Percentiles rank a stretch among this genome's conserved stretches.
These are phyloP conservation scores for Rhyacophila brunnea DNA, from an alignment of 1,140 invertebrate species.

Conservation along the genomic window DNA sequence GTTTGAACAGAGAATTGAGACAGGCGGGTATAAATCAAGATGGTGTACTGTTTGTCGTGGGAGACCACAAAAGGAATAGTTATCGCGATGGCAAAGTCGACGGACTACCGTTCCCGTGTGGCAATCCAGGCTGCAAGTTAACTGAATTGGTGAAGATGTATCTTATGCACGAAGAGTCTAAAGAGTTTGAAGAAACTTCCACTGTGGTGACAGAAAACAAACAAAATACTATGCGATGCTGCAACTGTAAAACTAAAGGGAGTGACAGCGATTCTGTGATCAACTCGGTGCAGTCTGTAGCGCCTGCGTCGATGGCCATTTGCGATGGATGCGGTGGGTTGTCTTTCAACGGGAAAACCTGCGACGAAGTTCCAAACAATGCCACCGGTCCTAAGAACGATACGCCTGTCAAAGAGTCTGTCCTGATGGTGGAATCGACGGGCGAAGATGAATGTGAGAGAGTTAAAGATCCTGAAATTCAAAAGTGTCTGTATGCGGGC, in stretches of 20 bases:
- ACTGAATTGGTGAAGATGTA: slow-evolving; percentile 16
- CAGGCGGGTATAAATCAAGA: slow-evolving; percentile 12
- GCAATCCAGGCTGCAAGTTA: slow-evolving; percentile 16
- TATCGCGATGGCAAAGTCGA: neutral
- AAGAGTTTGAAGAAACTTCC: neutral
- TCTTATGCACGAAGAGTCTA: neutral
- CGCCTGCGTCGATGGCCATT: slow-evolving; percentile 2
- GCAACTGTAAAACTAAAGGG: neutral
- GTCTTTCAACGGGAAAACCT: slow-evolving; percentile 13
- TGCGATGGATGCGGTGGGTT: slow-evolving; percentile 14
- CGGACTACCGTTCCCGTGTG: slow-evolving; percentile 4
- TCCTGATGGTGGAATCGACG: too few relatives aligned
- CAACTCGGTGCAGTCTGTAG: neutral
- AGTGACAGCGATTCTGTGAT: neutral
- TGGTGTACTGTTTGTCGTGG: slow-evolving; percentile 11
- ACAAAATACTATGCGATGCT: neutral
- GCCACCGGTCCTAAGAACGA: neutral
- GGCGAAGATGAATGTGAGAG: too few relatives aligned
- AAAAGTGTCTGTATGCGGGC: slow-evolving; percentile 8
- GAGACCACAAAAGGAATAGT: slow-evolving; percentile 8
- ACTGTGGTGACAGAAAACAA: neutral
- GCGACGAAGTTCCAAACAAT: neutral
- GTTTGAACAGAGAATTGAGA: slow-evolving; percentile 1
- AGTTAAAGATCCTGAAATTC: neutral
- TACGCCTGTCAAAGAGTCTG: neutral